phyloP scores from a whole-genome alignment of 1,140 invertebrate species.

The Lepidotrigona ventralis region DNA sequence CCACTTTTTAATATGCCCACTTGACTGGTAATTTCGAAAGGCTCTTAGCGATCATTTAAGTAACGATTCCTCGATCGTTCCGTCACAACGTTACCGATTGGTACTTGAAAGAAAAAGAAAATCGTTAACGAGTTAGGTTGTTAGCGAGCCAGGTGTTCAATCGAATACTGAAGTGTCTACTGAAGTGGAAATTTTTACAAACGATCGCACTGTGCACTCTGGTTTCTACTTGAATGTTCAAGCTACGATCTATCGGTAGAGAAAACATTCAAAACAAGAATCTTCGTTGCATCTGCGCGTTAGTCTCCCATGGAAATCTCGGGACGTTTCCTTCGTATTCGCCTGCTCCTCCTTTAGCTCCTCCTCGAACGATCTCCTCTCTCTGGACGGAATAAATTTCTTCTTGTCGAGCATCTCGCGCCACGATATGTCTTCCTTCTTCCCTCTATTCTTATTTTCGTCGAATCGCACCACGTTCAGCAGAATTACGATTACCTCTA shows the following conservation, averaged over 20 bases:
- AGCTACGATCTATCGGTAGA: neutral
- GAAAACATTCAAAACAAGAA: neutral
- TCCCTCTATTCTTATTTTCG: conserved; percentile 5
- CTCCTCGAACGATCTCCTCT: conserved; percentile 5
- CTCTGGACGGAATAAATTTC: conserved; percentile 22
- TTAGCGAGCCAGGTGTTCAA: neutral
- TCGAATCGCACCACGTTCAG: conserved; percentile 7
- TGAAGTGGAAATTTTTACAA: neutral
- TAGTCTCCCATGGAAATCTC: neutral
- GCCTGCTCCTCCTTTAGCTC: too few species aligned
- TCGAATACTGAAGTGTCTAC: neutral
- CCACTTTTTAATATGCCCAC: neutral
- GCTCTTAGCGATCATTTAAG: neutral
- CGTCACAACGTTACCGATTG: conserved; percentile 7
- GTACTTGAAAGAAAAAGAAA: neutral
- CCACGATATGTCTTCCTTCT: conserved; percentile 27
- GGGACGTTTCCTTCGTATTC: neutral
- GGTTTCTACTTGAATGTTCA: neutral
- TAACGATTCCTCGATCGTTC: neutral
- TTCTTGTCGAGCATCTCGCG: conserved; percentile 30
- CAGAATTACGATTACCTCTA: conserved; percentile 22
- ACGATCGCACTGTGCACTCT: neutral
- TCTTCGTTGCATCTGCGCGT: neutral
- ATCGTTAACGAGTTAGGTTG: neutral
- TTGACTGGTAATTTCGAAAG: conserved; percentile 17